Evolutionary conservation across 1,140 invertebrate species (phyloP).

Genomic region (Brachionus paranguensis): DNA sequence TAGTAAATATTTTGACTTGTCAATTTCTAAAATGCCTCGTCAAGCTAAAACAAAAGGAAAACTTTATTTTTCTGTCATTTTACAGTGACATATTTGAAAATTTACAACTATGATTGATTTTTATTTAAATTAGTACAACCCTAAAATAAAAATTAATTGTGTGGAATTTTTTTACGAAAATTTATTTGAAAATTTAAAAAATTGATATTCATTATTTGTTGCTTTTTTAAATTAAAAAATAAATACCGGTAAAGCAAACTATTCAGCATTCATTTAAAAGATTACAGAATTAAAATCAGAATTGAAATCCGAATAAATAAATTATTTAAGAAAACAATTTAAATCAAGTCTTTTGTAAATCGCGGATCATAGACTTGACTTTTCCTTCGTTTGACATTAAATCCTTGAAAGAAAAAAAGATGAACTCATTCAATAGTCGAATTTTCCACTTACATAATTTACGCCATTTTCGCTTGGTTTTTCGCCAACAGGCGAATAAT

Average conservation of each 20-base stretch:
- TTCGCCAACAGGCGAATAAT: background rate
- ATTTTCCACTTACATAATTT: too few species aligned
- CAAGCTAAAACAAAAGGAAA: too few species aligned
- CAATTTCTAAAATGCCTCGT: too few species aligned
- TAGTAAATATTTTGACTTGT: too few species aligned
- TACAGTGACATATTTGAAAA: too few species aligned
- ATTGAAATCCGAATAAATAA: background rate
- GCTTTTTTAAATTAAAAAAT: background rate
- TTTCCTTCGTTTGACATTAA: background rate
- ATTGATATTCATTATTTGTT: background rate
- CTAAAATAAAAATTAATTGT: background rate
- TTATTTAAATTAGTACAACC: too few species aligned
- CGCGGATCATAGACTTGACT: background rate
- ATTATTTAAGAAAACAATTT: background rate
- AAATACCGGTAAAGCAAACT: background rate
- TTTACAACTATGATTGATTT: too few species aligned
- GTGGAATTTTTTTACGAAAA: background rate
- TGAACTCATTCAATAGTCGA: background rate
- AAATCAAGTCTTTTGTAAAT: slow-evolving; percentile 10
- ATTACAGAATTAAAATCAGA: background rate
- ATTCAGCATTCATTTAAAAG: background rate
- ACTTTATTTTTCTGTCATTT: too few species aligned
- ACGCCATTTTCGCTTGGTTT: background rate
- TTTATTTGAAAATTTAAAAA: background rate
- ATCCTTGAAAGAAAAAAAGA: background rate